These are phyloP conservation scores for Leiothrix lutea DNA, from an alignment of 2,113 vertebrate genomes.

Conservation along the genomic window DNA sequence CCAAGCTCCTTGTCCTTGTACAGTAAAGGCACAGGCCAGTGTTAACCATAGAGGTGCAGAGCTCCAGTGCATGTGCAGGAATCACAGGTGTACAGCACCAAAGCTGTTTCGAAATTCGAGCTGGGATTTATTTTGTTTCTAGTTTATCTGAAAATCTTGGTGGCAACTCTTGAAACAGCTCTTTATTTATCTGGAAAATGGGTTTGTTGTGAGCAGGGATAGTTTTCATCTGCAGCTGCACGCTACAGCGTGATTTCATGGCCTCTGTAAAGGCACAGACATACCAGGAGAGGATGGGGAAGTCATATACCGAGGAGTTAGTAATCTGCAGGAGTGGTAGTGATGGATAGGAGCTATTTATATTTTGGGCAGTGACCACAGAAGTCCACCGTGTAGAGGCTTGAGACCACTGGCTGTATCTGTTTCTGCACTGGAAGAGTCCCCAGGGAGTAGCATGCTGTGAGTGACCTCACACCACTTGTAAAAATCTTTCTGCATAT, in stretches of 20 bases:
- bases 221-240: neutral
- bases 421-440: neutral
- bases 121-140: neutral
- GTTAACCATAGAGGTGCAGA: neutral
- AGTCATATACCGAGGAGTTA: accelerated
- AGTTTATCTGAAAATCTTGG: neutral
- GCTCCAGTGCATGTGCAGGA: accelerated
- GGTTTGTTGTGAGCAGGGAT: neutral
- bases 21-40: neutral
- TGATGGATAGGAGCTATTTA: neutral
- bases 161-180: neutral
- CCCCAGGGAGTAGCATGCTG: neutral
- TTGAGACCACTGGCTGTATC: neutral
- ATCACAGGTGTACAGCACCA: neutral
- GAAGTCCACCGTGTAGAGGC: neutral
- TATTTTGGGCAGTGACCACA: neutral
- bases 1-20: neutral
- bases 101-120: neutral
- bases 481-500: neutral
- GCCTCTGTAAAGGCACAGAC: neutral
- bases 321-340: neutral
- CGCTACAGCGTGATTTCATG: accelerated
- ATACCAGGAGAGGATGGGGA: neutral
- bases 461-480: neutral
- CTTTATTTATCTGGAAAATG: neutral